Conservation (phyloP, 2,797 vertebrate genomes). For the Sebastes oblongus region DNA sequence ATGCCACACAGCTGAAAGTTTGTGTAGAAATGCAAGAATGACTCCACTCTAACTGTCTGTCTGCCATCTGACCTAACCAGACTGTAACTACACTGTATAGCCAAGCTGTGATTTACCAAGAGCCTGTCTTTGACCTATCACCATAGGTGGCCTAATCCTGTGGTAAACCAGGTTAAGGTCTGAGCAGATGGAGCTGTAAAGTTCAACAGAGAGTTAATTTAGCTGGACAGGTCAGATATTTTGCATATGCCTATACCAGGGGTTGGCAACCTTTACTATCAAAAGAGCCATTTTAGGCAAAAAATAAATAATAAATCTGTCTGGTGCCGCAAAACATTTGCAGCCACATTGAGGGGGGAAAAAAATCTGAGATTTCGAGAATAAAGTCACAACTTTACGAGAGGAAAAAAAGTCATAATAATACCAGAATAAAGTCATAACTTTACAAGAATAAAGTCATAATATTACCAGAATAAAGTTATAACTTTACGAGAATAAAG, state of each 20-base stretch:
- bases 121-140: constrained; percentile 20
- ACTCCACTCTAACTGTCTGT: background rate
- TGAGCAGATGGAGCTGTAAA: constrained; percentile 1
- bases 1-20: background rate
- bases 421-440: rapidly evolving
- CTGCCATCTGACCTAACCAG: background rate
- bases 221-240: background rate
- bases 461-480: too few species aligned
- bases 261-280: too few species aligned
- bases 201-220: background rate
- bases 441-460: rapidly evolving
- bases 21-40: background rate
- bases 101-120: background rate
- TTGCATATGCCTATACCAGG: background rate
- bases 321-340: too few species aligned
- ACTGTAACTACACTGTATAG: background rate
- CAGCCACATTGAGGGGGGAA: too few species aligned
- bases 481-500: too few species aligned
- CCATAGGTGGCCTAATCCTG: constrained; percentile 7
- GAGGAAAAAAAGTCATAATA: too few species aligned
- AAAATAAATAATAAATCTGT: too few species aligned
- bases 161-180: background rate
- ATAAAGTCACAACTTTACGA: too few species aligned
- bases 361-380: too few species aligned
- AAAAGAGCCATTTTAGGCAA: too few species aligned